These are phyloP conservation scores for Villa cingulata DNA, from an alignment of 2,888 invertebrate species.

Conservation along the genomic window DNA sequence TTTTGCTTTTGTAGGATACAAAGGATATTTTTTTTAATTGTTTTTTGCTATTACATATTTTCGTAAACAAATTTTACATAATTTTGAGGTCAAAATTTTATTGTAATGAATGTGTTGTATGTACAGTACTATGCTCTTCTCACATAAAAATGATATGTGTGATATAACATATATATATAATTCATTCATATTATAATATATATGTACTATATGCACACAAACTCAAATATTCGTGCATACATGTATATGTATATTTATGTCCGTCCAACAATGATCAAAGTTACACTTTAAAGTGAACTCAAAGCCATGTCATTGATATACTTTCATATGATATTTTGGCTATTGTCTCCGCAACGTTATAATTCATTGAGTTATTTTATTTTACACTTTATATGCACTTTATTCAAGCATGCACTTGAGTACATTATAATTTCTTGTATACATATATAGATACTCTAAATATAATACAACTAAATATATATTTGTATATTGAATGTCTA, in stretches of 20 bases:
- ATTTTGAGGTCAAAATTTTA: background rate
- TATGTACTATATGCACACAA: no score
- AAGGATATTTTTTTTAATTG: no score
- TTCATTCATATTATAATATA: no score
- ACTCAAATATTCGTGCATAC: background rate
- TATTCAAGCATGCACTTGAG: constrained; percentile 5
- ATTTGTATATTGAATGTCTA: no score
- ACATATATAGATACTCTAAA: no score
- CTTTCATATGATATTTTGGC: constrained; percentile 1
- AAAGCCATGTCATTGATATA: constrained; percentile 1
- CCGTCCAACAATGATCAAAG: background rate
- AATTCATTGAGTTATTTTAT: constrained; percentile 8
- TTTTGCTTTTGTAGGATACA: no score
- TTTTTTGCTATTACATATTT: background rate
- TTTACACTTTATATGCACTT: constrained; percentile 5
- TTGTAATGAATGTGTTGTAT: no score
- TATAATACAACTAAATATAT: no score
- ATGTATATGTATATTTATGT: no score
- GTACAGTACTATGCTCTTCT: no score
- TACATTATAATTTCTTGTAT: background rate
- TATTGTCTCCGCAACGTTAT: constrained; percentile 7
- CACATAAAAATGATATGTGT: no score
- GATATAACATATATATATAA: no score
- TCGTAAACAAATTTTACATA: background rate
- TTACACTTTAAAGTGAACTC: background rate